Conservation (phyloP, 1,140 invertebrate genomes). For the Yoshiicerus persimilis region DNA sequence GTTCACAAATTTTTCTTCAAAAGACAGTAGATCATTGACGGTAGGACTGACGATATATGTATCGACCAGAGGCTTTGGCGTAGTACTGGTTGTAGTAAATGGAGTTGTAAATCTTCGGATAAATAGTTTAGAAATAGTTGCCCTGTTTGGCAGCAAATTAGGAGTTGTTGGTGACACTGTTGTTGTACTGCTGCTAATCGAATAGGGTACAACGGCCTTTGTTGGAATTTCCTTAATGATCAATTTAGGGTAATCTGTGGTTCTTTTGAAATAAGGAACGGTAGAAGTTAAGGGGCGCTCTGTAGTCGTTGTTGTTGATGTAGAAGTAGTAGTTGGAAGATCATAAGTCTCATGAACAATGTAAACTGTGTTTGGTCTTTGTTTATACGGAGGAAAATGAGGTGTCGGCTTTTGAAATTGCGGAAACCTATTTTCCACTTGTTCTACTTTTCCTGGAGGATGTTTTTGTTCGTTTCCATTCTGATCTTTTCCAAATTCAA, state of each 20-base stretch:
- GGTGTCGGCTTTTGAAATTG: background rate
- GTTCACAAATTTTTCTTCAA: conserved; percentile 20
- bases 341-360: conserved; percentile 40
- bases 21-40: conserved; percentile 17
- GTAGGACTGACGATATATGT: conserved; percentile 25
- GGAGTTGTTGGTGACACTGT: background rate
- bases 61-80: background rate
- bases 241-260: background rate
- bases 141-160: background rate
- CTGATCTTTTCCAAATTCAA: background rate
- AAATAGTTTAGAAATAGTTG: conserved; percentile 36
- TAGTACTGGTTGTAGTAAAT: background rate
- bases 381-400: conserved; percentile 29
- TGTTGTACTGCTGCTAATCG: background rate
- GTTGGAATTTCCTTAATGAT: conserved; percentile 47
- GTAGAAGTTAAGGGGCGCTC: background rate
- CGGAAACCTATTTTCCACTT: background rate
- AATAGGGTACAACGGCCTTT: background rate
- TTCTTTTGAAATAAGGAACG: background rate
- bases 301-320: background rate
- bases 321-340: background rate
- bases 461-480: background rate
- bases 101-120: conserved; percentile 40
- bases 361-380: conserved; percentile 41
- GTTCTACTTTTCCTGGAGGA: background rate